phyloP scores from a whole-genome alignment of 2,888 invertebrate genomes.

The Orthosia incerta region DNA sequence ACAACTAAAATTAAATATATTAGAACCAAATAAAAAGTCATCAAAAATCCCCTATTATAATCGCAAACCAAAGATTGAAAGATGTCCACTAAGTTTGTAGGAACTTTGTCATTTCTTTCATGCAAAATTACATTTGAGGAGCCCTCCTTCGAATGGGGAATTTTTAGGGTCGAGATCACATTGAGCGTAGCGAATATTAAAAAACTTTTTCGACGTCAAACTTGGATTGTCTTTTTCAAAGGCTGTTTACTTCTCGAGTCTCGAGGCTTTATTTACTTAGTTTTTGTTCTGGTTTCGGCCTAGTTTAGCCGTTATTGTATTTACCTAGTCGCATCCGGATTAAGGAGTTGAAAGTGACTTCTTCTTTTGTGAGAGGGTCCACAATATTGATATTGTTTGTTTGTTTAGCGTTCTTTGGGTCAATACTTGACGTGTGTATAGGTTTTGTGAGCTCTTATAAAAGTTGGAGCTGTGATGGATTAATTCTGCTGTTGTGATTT shows the following conservation, averaged over 20 bases:
- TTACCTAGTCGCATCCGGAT: slow-evolving; percentile 43
- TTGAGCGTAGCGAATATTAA: slow-evolving; percentile 89
- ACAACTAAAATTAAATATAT: slow-evolving; percentile 48
- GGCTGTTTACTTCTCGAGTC: slow-evolving; percentile 79
- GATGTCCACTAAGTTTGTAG: slow-evolving; percentile 78
- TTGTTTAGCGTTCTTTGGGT: slow-evolving; percentile 11
- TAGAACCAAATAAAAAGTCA: slow-evolving; percentile 64
- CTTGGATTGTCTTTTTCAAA: slow-evolving; percentile 89
- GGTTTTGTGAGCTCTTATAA: background rate
- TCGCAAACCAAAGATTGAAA: slow-evolving; percentile 77
- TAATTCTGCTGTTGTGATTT: background rate
- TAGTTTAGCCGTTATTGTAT: slow-evolving; percentile 65
- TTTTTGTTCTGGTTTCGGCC: slow-evolving; percentile 65
- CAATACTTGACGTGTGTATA: slow-evolving; percentile 2
- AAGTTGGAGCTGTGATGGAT: background rate
- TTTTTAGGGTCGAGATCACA: slow-evolving; percentile 86
- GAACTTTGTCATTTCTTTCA: slow-evolving; percentile 88
- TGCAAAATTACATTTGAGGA: slow-evolving; percentile 88
- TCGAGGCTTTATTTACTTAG: slow-evolving; percentile 70
- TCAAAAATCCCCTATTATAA: slow-evolving; percentile 64
- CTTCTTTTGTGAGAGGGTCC: slow-evolving; percentile 25
- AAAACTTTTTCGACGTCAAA: slow-evolving; percentile 87
- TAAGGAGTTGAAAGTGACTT: slow-evolving; percentile 48
- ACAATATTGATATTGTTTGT: slow-evolving; percentile 40
- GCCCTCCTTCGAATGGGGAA: slow-evolving; percentile 81